These are phyloP conservation scores for Morinoia aosen DNA, from an alignment of 2,888 invertebrate genomes.

Conservation along the genomic window DNA sequence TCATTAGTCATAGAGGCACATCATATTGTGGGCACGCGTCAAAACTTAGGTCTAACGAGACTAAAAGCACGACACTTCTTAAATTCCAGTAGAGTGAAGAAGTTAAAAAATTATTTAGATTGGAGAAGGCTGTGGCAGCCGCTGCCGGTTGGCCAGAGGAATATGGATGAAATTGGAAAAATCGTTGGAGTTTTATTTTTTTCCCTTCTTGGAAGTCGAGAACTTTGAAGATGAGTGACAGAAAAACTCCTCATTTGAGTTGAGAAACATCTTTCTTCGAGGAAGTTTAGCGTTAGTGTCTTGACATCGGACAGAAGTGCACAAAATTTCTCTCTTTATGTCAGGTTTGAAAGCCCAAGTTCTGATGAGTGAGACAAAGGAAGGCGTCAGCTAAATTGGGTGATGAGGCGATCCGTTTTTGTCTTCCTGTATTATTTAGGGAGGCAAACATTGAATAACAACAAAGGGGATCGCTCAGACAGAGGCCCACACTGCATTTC, in stretches of 20 bases:
- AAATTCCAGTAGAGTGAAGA: background rate
- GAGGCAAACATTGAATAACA: background rate
- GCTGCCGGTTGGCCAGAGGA: background rate
- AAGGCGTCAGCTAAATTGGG: conserved; percentile 13
- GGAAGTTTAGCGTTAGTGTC: conserved; percentile 13
- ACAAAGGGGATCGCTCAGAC: background rate
- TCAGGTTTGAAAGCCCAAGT: conserved; percentile 6
- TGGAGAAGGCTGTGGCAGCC: background rate
- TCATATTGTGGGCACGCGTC: background rate
- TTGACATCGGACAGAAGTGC: conserved; percentile 23
- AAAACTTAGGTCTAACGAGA: background rate
- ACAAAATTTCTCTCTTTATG: conserved; percentile 36
- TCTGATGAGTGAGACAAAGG: conserved; percentile 45
- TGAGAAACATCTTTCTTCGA: conserved; percentile 34
- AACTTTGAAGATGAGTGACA: conserved; percentile 32
- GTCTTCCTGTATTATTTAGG: background rate
- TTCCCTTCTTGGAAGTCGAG: background rate
- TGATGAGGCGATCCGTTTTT: background rate
- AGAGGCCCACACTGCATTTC: background rate
- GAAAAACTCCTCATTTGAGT: conserved; percentile 23
- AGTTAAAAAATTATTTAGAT: background rate
- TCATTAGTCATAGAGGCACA: too few species aligned
- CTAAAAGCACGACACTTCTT: background rate
- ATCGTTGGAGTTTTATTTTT: background rate
- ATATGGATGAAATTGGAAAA: background rate